phyloP scores from a whole-genome alignment of 2,113 vertebrate species.

The Ondatra zibethicus region DNA sequence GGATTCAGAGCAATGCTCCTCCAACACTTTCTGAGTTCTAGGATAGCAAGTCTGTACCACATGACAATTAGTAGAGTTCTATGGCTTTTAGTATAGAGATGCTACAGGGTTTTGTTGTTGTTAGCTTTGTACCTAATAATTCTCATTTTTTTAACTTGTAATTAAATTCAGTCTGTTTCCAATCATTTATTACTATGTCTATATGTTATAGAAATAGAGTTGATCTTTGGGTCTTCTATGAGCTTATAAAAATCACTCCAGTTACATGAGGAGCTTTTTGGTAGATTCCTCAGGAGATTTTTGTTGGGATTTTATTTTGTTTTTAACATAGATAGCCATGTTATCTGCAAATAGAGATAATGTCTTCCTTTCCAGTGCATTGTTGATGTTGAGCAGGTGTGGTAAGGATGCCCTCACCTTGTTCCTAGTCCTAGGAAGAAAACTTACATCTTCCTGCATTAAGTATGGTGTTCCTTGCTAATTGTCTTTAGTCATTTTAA shows the following conservation, averaged over 20 bases:
- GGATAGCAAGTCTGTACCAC: neutral
- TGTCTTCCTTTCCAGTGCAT: slow-evolving; percentile 10
- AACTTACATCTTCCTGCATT: neutral
- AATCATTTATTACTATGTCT: neutral
- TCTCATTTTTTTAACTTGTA: neutral
- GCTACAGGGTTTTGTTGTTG: neutral
- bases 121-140: slow-evolving; percentile 25
- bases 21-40: neutral
- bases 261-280: neutral
- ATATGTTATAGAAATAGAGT: slow-evolving; percentile 18
- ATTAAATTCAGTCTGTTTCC: slow-evolving; percentile 26
- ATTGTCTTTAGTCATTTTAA: neutral
- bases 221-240: slow-evolving; percentile 43
- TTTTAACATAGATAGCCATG: slow-evolving; percentile 23
- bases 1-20: neutral
- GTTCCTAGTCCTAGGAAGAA: neutral
- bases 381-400: neutral
- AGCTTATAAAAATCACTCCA: neutral
- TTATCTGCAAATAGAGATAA: neutral
- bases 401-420: neutral
- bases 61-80: neutral
- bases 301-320: neutral
- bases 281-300: slow-evolving; percentile 1
- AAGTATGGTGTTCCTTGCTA: neutral
- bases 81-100: slow-evolving; percentile 3